Evolutionary conservation across 2,888 invertebrate species (phyloP).

Genomic region (Eledona agricola): DNA sequence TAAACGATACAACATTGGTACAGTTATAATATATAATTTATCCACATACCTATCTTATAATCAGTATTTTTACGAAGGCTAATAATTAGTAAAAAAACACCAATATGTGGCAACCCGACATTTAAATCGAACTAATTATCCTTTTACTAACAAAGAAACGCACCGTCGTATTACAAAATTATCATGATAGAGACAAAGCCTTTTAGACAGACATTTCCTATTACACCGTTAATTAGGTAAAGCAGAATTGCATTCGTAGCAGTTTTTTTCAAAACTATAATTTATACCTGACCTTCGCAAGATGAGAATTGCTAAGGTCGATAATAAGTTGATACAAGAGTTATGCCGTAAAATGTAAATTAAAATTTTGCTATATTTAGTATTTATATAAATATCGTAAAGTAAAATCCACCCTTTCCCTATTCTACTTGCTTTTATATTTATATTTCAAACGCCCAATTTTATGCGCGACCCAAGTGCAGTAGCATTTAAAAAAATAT

Average conservation of each 20-base stretch:
- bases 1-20: no score
- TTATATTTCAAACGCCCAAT: no score
- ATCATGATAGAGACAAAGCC: slow-evolving; percentile 2
- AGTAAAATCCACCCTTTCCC: no score
- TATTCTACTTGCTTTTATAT: no score
- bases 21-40: no score
- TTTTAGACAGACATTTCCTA: slow-evolving; percentile 1
- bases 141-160: slow-evolving; percentile 13
- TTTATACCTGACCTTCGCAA: slow-evolving; percentile 5
- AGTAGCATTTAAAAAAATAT: no score
- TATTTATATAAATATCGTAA: no score
- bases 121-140: slow-evolving; percentile 12
- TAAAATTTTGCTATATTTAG: no score
- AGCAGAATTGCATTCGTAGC: slow-evolving; percentile 10
- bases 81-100: no score
- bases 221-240: slow-evolving; percentile 8
- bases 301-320: slow-evolving; percentile 17
- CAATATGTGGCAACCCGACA: slow-evolving; percentile 12
- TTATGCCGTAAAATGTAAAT: background rate
- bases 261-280: slow-evolving; percentile 11
- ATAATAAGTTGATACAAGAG: slow-evolving; percentile 10
- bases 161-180: slow-evolving; percentile 9
- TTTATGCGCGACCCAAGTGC: no score
- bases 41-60: no score
- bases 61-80: no score